These are phyloP conservation scores for Seira ritae DNA, from an alignment of 2,888 invertebrate genomes.

Conservation along the genomic window DNA sequence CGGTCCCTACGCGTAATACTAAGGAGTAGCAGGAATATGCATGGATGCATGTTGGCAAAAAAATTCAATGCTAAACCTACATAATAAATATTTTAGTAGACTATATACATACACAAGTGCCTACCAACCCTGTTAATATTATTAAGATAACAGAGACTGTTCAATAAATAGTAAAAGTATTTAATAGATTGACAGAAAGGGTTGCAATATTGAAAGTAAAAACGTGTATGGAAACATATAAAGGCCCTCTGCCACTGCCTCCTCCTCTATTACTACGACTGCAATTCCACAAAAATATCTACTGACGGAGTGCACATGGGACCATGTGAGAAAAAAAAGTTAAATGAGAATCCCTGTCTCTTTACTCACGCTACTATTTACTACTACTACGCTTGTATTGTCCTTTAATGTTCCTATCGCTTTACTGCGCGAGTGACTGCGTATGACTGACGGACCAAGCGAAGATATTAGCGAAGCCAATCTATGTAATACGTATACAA, in stretches of 20 bases:
- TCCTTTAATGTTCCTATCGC: background rate
- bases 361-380: background rate
- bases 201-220: too few relatives aligned
- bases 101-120: too few relatives aligned
- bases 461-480: too few relatives aligned
- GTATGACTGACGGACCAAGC: slow-evolving; percentile 27
- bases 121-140: background rate
- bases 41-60: slow-evolving; percentile 20
- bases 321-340: slow-evolving; percentile 46
- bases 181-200: slow-evolving; percentile 1
- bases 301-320: background rate
- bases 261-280: too few relatives aligned
- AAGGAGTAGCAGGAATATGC: background rate
- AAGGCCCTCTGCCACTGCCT: too few relatives aligned
- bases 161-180: slow-evolving; percentile 45
- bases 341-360: background rate
- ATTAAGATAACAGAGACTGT: background rate
- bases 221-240: too few relatives aligned
- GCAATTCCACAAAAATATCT: too few relatives aligned
- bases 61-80: slow-evolving; percentile 39
- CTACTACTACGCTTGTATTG: slow-evolving; percentile 1
- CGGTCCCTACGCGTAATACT: background rate
- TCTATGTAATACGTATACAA: background rate
- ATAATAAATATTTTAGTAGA: background rate
- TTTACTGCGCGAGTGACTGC: slow-evolving; percentile 17